phyloP scores from a whole-genome alignment of 2,797 vertebrate species.

The Anas georgica region DNA sequence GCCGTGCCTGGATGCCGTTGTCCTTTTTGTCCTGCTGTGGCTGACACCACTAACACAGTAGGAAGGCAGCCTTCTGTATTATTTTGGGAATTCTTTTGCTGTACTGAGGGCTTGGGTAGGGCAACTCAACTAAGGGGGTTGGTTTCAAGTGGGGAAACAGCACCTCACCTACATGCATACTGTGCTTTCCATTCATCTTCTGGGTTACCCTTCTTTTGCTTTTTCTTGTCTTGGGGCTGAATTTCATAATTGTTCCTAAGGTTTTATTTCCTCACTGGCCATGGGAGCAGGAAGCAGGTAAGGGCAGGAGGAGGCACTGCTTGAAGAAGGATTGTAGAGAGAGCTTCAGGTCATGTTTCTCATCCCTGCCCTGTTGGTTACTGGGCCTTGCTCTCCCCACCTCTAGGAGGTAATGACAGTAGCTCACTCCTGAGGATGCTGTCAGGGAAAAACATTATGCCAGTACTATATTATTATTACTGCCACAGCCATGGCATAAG shows the following conservation, averaged over 20 bases:
- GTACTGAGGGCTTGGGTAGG: not conserved
- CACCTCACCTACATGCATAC: not conserved
- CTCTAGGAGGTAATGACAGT: not conserved
- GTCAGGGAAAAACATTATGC: not conserved
- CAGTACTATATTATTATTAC: not conserved
- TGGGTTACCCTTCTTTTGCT: not conserved
- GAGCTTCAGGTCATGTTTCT: rapidly evolving
- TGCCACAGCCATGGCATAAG: not conserved
- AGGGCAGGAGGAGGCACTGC: not conserved
- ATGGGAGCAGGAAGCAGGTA: not conserved
- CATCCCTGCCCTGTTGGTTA: not conserved
- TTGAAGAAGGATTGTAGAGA: not conserved
- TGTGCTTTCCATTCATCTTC: not conserved
- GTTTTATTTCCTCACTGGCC: not conserved
- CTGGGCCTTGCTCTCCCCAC: not conserved
- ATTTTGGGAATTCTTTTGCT: not conserved
- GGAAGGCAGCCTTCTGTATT: not conserved
- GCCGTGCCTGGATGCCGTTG: not conserved
- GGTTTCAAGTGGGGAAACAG: not conserved
- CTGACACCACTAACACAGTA: not conserved
- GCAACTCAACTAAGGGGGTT: not conserved
- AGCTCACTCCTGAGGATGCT: not conserved
- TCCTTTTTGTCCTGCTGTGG: not conserved
- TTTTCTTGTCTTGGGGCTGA: not conserved
- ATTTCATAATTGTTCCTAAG: not conserved